phyloP scores from a whole-genome alignment of 2,888 invertebrate species.

The Lasioglossum oenotherae region DNA sequence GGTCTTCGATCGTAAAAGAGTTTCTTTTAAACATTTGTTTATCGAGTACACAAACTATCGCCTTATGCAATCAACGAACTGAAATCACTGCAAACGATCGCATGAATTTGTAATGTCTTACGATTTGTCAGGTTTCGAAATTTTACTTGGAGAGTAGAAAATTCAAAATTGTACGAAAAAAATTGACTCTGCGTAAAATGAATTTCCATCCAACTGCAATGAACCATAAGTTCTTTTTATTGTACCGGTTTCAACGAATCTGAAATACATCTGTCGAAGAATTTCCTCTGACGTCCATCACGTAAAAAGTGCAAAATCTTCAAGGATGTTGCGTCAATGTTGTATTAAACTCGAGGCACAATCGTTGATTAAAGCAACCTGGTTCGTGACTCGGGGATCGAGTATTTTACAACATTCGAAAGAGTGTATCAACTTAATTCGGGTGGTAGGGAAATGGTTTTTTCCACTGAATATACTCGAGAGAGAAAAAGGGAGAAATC shows the following conservation, averaged over 20 bases:
- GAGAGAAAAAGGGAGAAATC: not conserved
- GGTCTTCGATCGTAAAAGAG: not conserved
- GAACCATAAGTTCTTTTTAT: too few relatives aligned
- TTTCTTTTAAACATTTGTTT: not conserved
- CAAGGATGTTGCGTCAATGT: constrained; percentile 34
- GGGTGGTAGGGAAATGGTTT: not conserved
- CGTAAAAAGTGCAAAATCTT: constrained; percentile 40
- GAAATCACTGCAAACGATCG: not conserved
- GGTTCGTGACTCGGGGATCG: constrained; percentile 18
- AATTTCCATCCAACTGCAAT: not conserved
- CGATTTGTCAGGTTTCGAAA: not conserved
- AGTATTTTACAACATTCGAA: constrained; percentile 14
- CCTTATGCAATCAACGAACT: not conserved
- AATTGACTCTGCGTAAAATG: too few relatives aligned
- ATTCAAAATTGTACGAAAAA: not conserved
- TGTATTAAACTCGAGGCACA: constrained; percentile 27
- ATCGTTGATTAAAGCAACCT: constrained; percentile 41
- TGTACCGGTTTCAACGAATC: not conserved
- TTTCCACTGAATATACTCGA: not conserved
- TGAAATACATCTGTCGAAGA: not conserved
- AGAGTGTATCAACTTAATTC: not conserved
- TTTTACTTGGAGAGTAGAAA: not conserved
- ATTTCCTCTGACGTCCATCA: constrained; percentile 42
- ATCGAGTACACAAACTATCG: not conserved
- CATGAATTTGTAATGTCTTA: not conserved